Conservation (phyloP, 1,140 invertebrate genomes). For the Aricia agestis region DNA sequence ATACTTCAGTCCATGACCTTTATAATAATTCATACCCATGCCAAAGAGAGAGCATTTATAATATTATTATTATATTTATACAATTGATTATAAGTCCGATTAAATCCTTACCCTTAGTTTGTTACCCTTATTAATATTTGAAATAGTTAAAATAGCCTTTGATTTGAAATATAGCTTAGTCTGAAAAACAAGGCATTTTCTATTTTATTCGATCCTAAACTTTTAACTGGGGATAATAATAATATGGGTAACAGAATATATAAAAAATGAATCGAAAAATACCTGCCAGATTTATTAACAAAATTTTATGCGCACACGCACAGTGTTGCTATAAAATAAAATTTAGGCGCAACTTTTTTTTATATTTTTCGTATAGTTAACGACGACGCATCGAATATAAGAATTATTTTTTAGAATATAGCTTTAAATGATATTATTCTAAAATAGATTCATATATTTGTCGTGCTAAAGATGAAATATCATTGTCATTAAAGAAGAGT, state of each 20-base stretch:
- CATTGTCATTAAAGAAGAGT: conserved; percentile 5
- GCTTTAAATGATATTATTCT: conserved; percentile 53
- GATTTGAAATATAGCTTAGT: too few relatives aligned
- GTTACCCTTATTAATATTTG: neutral
- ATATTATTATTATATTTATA: too few relatives aligned
- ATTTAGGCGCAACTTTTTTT: neutral
- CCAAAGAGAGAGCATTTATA: too few relatives aligned
- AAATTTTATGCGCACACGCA: neutral
- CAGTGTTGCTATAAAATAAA: neutral
- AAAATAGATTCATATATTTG: conserved; percentile 37
- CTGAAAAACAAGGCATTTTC: too few relatives aligned
- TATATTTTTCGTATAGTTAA: conserved; percentile 22
- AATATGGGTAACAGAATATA: neutral
- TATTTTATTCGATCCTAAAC: too few relatives aligned
- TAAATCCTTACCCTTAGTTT: neutral
- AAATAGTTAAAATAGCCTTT: too few relatives aligned
- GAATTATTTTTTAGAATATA: conserved; percentile 44
- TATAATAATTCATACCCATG: too few relatives aligned
- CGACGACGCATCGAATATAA: conserved; percentile 50
- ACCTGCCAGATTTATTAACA: neutral
- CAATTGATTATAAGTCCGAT: neutral
- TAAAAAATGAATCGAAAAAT: conserved; percentile 6
- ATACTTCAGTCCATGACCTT: too few relatives aligned
- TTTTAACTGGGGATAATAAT: neutral
- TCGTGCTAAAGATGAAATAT: conserved; percentile 21